Percentiles rank a stretch among this genome's conserved stretches.
These are phyloP conservation scores for Mesembrinibis cayennensis DNA, from an alignment of 2,113 vertebrate genomes.

Conservation along the genomic window DNA sequence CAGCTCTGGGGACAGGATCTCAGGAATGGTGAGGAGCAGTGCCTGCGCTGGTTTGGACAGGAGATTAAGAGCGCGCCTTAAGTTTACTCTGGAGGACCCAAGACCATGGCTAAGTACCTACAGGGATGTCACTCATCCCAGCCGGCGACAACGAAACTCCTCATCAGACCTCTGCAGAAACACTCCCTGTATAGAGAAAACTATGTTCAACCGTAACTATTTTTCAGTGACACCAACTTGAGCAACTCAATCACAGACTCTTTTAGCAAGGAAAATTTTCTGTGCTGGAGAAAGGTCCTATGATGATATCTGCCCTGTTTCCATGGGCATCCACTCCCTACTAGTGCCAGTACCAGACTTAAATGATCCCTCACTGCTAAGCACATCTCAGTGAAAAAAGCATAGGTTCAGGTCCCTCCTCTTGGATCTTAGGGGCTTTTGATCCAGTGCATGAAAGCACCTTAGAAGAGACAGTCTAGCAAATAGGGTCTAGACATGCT, in stretches of 20 bases:
- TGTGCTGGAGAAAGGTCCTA: neutral
- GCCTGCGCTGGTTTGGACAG: neutral
- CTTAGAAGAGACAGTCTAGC: neutral
- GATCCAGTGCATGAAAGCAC: neutral
- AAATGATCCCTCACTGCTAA: neutral
- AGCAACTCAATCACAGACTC: neutral
- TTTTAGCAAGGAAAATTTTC: neutral
- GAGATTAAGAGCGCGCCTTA: neutral
- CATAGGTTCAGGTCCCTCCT: neutral
- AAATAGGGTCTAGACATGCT: neutral
- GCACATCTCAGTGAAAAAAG: neutral
- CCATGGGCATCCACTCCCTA: neutral
- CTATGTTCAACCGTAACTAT: rapidly evolving
- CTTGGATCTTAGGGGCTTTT: neutral
- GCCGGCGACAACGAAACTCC: neutral
- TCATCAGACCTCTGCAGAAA: neutral
- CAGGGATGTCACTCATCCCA: neutral
- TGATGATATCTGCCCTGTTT: too few species aligned
- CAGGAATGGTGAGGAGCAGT: neutral
- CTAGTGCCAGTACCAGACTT: neutral
- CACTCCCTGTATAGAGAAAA: neutral
- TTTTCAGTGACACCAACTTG: neutral
- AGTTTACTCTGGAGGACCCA: neutral
- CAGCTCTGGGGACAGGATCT: neutral
- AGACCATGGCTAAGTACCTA: neutral